Evolutionary conservation across 2,797 vertebrate genomes (phyloP).

Genomic region (Sebastes paucispinis): DNA sequence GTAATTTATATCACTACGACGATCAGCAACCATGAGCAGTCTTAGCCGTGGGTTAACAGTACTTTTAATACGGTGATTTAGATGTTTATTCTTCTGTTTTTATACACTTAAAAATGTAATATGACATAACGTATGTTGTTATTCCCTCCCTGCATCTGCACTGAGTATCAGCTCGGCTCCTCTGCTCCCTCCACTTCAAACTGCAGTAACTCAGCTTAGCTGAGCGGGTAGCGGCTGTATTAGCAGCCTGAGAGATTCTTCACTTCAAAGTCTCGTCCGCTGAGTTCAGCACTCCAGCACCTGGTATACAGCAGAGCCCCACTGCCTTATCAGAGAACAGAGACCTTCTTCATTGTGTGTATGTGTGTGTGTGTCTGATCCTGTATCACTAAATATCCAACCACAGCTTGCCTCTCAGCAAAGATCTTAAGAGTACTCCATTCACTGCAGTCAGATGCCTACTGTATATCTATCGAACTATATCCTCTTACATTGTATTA

Average conservation of each 20-base stretch:
- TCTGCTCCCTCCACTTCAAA: neutral
- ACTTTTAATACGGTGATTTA: neutral
- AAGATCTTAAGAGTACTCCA: neutral
- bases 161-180: neutral
- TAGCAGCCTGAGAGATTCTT: conserved; percentile 20
- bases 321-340: conserved; percentile 17
- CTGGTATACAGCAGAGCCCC: conserved; percentile 13
- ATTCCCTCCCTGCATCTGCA: neutral
- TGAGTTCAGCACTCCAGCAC: conserved; percentile 41
- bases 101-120: neutral
- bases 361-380: neutral
- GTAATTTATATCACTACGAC: neutral
- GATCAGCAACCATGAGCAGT: neutral
- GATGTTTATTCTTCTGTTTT: neutral
- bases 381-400: neutral
- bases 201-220: conserved; percentile 11
- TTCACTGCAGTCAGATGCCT: neutral
- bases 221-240: neutral
- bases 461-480: neutral
- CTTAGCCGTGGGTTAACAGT: neutral
- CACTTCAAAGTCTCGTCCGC: conserved; percentile 32
- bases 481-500: neutral
- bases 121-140: neutral
- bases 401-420: neutral
- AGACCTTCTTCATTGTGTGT: neutral